Evolutionary conservation across 2,797 vertebrate species (phyloP), one percentile per base, ranked within the genome.

Genomic region (Acanthurus lineatus): DNA sequence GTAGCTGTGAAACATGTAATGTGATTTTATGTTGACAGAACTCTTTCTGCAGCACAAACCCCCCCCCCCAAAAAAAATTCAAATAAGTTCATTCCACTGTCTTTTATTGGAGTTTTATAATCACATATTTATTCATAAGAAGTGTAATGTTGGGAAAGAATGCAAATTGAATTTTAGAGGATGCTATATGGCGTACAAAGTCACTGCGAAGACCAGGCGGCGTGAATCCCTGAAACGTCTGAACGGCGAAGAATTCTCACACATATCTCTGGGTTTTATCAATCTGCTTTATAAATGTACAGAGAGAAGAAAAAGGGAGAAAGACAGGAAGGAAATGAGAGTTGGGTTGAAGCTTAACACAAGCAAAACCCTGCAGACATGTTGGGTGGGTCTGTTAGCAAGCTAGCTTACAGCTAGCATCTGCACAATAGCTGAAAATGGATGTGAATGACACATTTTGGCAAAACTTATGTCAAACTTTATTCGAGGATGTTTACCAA

Each of bases 371-470:
- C 49, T 38, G 44, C 10, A 40, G 38, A 22, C 20, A 5, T 9
- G 10, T 16, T 12, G 28, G 15, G 15, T 11, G 20, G 49, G 19
- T 42, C 32, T 17, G n/a, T 16, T 40, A 12, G 8, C 17, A 3
- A 25, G 35, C n/a, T 66, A 20, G 35, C 35, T 66, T 20, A 66
- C 49, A 53, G 49, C 49, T 44, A 67, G 12, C 9, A 16, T 67
- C 51, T 42, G 63, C 10, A 51, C 35, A 20, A 22, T 9, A 8
- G n/a, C 2, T 42, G 35, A 64, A 64, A 51, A 35, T 19, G 25
- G 14, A 11, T 51, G 4, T n/a, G n/a, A 40, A 22, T 40, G n/a
- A 52, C 19, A 22, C 12, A 3, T 25, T 25, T 25, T 25, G 25
- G 25, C 25, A 25, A 25, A 25, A n/a, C n/a, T n/a, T n/a, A n/a